phyloP scores from a whole-genome alignment of 2,797 vertebrate species.

The Chaenodraco wilsoni region DNA sequence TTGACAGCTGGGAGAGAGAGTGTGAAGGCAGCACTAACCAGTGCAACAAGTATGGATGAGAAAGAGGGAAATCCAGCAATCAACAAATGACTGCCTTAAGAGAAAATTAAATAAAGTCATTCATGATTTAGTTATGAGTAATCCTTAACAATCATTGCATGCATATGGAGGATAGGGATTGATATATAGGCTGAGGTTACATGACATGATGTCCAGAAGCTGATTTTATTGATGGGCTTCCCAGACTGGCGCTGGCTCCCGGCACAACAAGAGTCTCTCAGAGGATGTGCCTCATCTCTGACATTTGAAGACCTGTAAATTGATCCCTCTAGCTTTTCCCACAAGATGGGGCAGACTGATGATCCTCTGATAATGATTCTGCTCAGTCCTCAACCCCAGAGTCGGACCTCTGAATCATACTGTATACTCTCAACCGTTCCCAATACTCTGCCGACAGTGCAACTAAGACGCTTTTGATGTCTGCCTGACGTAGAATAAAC shows the following conservation, averaged over 20 bases:
- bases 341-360: slow-evolving; percentile 59
- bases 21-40: slow-evolving; percentile 13
- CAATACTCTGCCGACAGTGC: slow-evolving; percentile 31
- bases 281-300: slow-evolving; percentile 72
- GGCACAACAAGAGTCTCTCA: slow-evolving; percentile 69
- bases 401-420: neutral
- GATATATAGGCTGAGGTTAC: slow-evolving; percentile 49
- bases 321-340: slow-evolving; percentile 58
- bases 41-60: slow-evolving; percentile 23
- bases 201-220: slow-evolving; percentile 61
- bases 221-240: slow-evolving; percentile 66
- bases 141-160: slow-evolving; percentile 62
- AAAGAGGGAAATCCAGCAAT: slow-evolving; percentile 35
- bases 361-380: slow-evolving; percentile 31
- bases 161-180: slow-evolving; percentile 48
- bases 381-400: slow-evolving; percentile 6
- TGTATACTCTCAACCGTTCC: neutral
- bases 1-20: slow-evolving; percentile 24
- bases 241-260: slow-evolving; percentile 60
- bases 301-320: slow-evolving; percentile 76
- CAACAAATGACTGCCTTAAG: slow-evolving; percentile 46
- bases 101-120: slow-evolving; percentile 26
- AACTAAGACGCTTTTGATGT: slow-evolving; percentile 42
- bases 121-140: slow-evolving; percentile 42
- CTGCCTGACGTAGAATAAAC: slow-evolving; percentile 49